Evolutionary conservation across 2,797 vertebrate species (phyloP), one percentile per base, ranked within the genome.

Genomic region (Crossoptilon crossoptilon): DNA sequence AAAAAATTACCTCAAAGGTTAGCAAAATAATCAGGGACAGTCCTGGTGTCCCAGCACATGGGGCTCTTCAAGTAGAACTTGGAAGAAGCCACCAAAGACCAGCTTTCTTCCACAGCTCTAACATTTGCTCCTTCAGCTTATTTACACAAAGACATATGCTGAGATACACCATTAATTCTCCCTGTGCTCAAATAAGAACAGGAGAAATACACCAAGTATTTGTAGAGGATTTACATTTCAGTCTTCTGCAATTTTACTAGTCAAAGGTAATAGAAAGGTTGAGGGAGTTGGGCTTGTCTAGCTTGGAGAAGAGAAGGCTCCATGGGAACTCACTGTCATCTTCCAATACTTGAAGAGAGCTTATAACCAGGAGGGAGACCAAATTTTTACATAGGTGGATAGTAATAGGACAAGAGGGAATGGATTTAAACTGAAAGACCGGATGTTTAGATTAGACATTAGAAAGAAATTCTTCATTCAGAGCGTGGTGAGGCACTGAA

Each of bases 21-120:
- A 39, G 22, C 19, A 48, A 60, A 56, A 51, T 5, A 24, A 55
- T 27, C 55, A 1, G 23, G 5, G 11, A 4, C 4, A 41, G 58
- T 14, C 39, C 26, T 60, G 9, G 37, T 2, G 8, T 46, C 13
- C 0, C 0, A 62, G 69, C 37, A 33, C 33, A 5, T 5, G 1
- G 60, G n/a, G 44, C 9, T 82, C 2, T 7, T 58, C 6, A 11
- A 43, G 37, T 9, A 64, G 39, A 35, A 31, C 14, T 33, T 44
- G 41, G 51, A 41, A 51, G 44, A 70, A 23, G 56, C 44, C 67
- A 68, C 27, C 46, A 69, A 85, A 79, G 3, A 0, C 14, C 43
- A 51, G 6, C 21, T 83, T 66, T 14, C 55, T 29, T n/a, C 26
- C 51, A 23, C 5, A 55, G 16, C 11, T 27, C 37, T 2, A 3